These are phyloP conservation scores for Laothoe populi DNA, from an alignment of 2,888 invertebrate genomes.

Conservation along the genomic window DNA sequence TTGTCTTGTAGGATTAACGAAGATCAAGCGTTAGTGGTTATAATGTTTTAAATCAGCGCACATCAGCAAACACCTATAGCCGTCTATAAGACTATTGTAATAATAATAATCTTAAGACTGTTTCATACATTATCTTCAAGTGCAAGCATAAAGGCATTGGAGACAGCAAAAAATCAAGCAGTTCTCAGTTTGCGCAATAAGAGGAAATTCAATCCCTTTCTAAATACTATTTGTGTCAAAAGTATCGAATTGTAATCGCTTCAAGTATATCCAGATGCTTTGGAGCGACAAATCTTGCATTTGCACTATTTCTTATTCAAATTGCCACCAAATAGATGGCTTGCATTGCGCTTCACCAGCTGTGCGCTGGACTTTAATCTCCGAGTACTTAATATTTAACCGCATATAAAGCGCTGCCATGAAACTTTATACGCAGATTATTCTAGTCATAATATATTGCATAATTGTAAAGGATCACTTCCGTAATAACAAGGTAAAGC, in stretches of 20 bases:
- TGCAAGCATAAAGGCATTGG: no score
- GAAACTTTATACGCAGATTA: conserved; percentile 48
- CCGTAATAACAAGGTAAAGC: conserved; percentile 38
- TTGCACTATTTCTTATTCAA: no score
- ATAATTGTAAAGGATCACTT: conserved; percentile 48
- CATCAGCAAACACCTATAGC: not conserved
- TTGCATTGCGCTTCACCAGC: no score
- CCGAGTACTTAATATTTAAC: conserved; percentile 11
- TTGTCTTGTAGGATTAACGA: conserved; percentile 55
- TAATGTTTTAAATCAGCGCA: conserved; percentile 6
- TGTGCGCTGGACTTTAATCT: not conserved
- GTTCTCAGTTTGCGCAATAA: not conserved
- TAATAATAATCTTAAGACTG: no score
- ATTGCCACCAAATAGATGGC: no score
- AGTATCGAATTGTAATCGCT: not conserved
- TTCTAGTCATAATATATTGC: conserved; percentile 67
- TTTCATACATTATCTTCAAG: no score
- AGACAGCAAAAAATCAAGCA: no score
- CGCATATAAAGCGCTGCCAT: conserved; percentile 45
- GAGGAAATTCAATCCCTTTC: not conserved
- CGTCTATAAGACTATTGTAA: no score
- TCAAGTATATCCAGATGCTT: not conserved
- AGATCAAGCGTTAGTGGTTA: conserved; percentile 36
- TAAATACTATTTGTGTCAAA: no score
- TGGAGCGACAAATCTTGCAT: not conserved